These are phyloP conservation scores for Procambarus clarkii DNA, from an alignment of 1,140 invertebrate species.

Conservation along the genomic window DNA sequence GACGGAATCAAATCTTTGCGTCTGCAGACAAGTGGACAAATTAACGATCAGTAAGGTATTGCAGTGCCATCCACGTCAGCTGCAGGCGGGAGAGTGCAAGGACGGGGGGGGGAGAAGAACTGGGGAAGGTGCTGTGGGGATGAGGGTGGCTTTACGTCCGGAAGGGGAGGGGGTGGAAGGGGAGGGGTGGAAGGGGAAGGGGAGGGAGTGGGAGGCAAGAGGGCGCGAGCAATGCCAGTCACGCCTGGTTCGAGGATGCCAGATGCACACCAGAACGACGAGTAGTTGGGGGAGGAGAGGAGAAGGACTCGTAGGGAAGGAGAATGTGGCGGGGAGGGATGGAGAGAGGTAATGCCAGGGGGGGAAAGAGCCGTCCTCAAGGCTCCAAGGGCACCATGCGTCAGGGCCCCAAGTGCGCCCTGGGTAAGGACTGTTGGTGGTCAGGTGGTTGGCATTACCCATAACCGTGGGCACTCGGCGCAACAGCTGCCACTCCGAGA, in stretches of 20 bases:
- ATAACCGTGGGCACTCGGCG: too few species aligned
- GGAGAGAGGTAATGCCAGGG: background rate
- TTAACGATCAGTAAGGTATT: conserved; percentile 39
- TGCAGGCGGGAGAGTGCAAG: background rate
- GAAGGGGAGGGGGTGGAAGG: too few species aligned
- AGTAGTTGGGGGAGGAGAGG: background rate
- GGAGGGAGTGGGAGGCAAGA: too few species aligned
- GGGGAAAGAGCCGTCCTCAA: background rate
- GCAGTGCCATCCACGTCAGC: conserved; percentile 50
- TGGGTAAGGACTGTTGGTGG: too few species aligned
- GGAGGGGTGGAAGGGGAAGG: too few species aligned
- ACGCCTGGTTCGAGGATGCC: background rate
- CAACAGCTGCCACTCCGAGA: too few species aligned
- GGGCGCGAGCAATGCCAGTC: background rate
- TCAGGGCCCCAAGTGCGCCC: too few species aligned
- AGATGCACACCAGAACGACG: background rate
- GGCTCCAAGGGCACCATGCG: too few species aligned
- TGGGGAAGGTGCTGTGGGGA: background rate
- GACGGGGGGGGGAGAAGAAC: background rate
- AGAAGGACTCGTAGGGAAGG: background rate
- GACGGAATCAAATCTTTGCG: conserved; percentile 29
- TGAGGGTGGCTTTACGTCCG: too few species aligned
- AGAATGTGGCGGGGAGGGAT: too few species aligned
- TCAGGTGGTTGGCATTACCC: too few species aligned
- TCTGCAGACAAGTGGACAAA: conserved; percentile 40